A percentile compares a stretch with the other conserved stretches of the same genome.
Conservation (phyloP, 2,113 vertebrate genomes). For the Lonchura striata region DNA sequence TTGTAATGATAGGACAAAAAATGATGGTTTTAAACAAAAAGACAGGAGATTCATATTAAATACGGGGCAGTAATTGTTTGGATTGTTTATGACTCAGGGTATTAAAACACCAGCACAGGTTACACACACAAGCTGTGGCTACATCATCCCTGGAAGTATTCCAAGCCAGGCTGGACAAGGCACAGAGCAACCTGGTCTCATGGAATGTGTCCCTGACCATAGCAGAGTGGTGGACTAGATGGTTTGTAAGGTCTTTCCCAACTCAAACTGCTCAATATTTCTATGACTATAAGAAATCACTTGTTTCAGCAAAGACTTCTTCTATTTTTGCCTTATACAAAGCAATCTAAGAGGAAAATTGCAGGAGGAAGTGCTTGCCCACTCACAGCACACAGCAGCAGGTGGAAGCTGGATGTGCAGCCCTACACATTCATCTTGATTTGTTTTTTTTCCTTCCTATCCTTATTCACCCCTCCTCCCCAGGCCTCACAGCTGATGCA, state of each 20-base stretch:
- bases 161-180: not conserved
- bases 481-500: not conserved
- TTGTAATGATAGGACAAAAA: fast-evolving
- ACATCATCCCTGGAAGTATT: not conserved
- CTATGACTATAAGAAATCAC: not conserved
- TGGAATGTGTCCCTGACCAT: not conserved
- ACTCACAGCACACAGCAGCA: not conserved
- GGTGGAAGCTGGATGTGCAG: not conserved
- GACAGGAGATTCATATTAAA: not conserved
- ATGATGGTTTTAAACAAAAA: not conserved
- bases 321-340: not conserved
- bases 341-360: not conserved
- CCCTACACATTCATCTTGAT: not conserved
- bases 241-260: not conserved
- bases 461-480: not conserved
- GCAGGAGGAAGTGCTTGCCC: not conserved
- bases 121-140: not conserved
- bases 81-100: not conserved
- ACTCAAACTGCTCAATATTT: not conserved
- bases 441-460: not conserved
- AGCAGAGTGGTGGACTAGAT: not conserved
- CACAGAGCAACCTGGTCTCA: not conserved
- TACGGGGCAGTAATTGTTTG: not conserved
- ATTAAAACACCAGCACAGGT: not conserved
- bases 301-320: not conserved